These are phyloP conservation scores for Lagocephalus sceleratus DNA, from an alignment of 2,797 vertebrate genomes.

Conservation along the genomic window DNA sequence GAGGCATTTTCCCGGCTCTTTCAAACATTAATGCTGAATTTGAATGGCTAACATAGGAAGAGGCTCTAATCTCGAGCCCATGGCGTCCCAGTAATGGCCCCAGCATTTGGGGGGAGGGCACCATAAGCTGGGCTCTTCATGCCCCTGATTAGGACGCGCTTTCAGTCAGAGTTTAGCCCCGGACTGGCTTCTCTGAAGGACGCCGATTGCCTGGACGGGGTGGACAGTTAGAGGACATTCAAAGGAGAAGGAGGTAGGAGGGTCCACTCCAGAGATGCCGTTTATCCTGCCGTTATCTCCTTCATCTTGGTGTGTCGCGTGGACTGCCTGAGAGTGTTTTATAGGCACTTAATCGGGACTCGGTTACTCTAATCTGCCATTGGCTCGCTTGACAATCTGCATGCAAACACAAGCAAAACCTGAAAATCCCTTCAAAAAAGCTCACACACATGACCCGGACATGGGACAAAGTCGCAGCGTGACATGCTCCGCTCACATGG, in stretches of 20 bases:
- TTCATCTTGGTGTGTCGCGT: constrained; percentile 13
- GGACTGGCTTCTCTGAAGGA: constrained; percentile 55
- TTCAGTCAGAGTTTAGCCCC: constrained; percentile 56
- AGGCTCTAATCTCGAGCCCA: constrained; percentile 63
- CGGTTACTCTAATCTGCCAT: background rate
- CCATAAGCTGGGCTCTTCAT: constrained; percentile 57
- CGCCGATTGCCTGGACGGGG: constrained; percentile 66
- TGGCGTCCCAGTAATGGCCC: constrained; percentile 58
- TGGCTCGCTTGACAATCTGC: background rate
- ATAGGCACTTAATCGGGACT: constrained; percentile 4
- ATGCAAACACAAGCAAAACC: background rate
- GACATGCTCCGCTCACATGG: constrained; percentile 24
- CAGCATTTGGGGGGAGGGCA: constrained; percentile 49
- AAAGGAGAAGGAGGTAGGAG: constrained; percentile 39
- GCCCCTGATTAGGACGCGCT: constrained; percentile 62
- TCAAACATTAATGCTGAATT: constrained; percentile 74
- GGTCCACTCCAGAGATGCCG: constrained; percentile 8
- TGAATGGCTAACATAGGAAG: constrained; percentile 58
- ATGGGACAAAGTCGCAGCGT: constrained; percentile 7
- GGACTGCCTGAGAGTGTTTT: constrained; percentile 13
- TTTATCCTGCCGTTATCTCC: constrained; percentile 34
- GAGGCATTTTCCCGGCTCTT: constrained; percentile 54
- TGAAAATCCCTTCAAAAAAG: constrained; percentile 1
- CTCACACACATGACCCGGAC: constrained; percentile 3
- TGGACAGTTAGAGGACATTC: constrained; percentile 56